Percentiles rank a stretch among this genome's conserved stretches.
These are phyloP conservation scores for Buphagus erythrorhynchus DNA, from an alignment of 2,797 vertebrate species.

Conservation along the genomic window DNA sequence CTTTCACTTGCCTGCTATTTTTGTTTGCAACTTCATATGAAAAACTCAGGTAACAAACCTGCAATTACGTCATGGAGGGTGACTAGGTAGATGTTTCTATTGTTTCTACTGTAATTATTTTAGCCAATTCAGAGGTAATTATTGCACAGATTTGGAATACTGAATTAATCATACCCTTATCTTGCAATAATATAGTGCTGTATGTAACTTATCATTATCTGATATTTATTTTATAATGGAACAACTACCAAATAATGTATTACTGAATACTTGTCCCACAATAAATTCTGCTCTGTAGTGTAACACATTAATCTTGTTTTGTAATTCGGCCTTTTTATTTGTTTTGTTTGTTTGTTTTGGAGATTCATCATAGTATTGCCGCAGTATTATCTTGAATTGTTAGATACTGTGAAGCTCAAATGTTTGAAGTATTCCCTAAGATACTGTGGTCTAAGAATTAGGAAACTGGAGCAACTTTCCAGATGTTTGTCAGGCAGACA, in stretches of 20 bases:
- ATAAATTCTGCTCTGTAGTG: neutral
- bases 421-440: neutral
- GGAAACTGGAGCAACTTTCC: neutral
- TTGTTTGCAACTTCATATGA: neutral
- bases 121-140: constrained; percentile 38
- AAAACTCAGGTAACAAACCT: neutral
- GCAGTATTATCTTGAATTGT: neutral
- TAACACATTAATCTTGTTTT: neutral
- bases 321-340: neutral
- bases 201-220: constrained; percentile 34
- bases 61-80: neutral
- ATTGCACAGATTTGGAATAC: neutral
- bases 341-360: neutral
- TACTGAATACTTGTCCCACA: neutral
- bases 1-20: neutral
- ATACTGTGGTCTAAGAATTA: neutral
- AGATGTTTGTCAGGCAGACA: neutral
- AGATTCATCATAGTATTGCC: neutral
- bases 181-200: neutral
- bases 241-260: neutral
- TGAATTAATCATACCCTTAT: constrained; percentile 17
- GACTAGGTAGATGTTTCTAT: neutral
- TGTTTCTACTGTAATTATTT: constrained; percentile 15
- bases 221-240: constrained; percentile 27
- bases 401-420: neutral